Base-by-base conservation (phyloP, 2,888 invertebrate species). In the Nesidiocoris tenuis region DNA sequence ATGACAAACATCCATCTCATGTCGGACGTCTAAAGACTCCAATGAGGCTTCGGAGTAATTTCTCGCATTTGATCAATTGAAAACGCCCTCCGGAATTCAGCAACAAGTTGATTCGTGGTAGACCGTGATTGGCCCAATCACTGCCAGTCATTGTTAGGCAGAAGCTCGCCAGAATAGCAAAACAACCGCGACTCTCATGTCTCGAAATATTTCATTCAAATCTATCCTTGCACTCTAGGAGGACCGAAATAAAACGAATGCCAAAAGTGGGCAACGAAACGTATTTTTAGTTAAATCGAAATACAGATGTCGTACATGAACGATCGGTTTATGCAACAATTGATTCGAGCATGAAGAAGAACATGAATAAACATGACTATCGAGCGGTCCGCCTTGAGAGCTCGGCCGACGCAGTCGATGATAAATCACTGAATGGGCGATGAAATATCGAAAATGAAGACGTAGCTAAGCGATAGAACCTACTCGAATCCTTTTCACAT, bases 331-430 rank as follows among this genome's bases (percentile, higher is more conserved):
- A n/a, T n/a, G n/a, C n/a, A n/a, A n/a, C n/a, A n/a, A n/a, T n/a
- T n/a, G n/a, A n/a, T n/a, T n/a, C n/a, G 39, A 39, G 39, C 12
- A 39, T 39, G 39, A 39, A 39, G n/a, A 63, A 23, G 23, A 63
- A 23, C 25, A 67, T 70, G 70, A 70, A 70, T 70, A 70, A 24
- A 70, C 70, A 70, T 70, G 70, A 70, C 57, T 70, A 12, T 59
- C 57, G 22, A 24, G n/a, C 39, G 39, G 23, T 67, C 67, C 56
- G 56, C 67, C 67, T 67, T 59, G 70, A 17, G 55, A 19, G 12
- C 39, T 39, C 39, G 12, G 39, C 39, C 39, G 39, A 39, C 39
- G 39, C 39, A 3, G 39, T 39, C 39, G 39, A 39, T 39, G 39
- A 12, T 39, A 39, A 39, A 39, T 39, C 39, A 39, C 39, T 39